A percentile compares a stretch with the other conserved stretches of the same genome.
Evolutionary conservation across 2,888 invertebrate species (phyloP).

Genomic region (Byasa hedistus): DNA sequence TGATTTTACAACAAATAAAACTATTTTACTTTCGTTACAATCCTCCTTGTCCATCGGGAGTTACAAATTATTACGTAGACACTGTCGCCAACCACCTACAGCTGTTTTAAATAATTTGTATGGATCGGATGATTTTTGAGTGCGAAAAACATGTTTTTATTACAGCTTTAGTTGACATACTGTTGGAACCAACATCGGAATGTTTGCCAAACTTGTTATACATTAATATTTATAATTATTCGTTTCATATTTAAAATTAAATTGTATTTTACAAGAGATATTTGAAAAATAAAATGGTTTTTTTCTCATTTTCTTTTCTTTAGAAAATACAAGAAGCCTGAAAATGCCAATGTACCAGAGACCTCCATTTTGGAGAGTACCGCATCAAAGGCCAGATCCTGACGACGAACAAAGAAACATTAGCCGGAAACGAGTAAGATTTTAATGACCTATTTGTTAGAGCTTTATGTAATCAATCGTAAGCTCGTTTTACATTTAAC

Average conservation of each 20-base stretch:
- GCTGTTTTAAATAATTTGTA: slow-evolving; percentile 29
- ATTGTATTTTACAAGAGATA: neutral
- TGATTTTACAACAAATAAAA: slow-evolving; percentile 11
- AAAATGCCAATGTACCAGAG: slow-evolving; percentile 80
- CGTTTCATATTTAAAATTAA: slow-evolving; percentile 9
- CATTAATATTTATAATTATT: slow-evolving; percentile 24
- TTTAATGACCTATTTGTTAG: neutral
- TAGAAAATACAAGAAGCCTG: slow-evolving; percentile 36
- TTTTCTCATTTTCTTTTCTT: slow-evolving; percentile 37
- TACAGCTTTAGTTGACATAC: slow-evolving; percentile 2
- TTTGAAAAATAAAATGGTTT: neutral
- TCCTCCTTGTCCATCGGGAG: slow-evolving; percentile 50
- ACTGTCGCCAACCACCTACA: slow-evolving; percentile 61
- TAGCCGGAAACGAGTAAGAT: slow-evolving; percentile 44
- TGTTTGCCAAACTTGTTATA: slow-evolving; percentile 25
- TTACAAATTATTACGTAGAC: slow-evolving; percentile 54
- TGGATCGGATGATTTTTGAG: slow-evolving; percentile 30
- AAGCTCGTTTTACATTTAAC: slow-evolving; percentile 12
- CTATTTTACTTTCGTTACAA: slow-evolving; percentile 32
- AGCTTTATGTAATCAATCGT: neutral
- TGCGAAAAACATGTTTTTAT: slow-evolving; percentile 32
- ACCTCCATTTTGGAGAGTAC: slow-evolving; percentile 82
- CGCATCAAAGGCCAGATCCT: slow-evolving; percentile 67
- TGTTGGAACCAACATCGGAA: neutral
- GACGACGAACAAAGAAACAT: slow-evolving; percentile 62